phyloP scores from a whole-genome alignment of 2,113 vertebrate genomes.

The Heptranchias perlo region DNA sequence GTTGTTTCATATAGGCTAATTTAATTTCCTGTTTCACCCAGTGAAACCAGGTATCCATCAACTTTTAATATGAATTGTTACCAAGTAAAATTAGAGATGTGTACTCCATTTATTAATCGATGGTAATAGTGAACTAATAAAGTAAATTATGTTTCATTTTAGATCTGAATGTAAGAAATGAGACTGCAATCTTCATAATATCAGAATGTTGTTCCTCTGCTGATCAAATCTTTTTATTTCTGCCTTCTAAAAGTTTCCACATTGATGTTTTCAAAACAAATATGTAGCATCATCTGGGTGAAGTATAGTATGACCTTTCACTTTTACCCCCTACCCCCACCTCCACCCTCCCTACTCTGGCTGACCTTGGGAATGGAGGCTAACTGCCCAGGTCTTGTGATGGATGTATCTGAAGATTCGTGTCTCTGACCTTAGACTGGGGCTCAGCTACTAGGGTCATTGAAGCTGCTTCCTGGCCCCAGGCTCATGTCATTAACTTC shows the following conservation, averaged over 20 bases:
- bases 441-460: slow-evolving; percentile 46
- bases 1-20: background rate
- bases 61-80: background rate
- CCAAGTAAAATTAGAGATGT: background rate
- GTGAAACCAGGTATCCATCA: background rate
- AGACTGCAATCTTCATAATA: background rate
- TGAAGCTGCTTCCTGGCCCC: slow-evolving; percentile 45
- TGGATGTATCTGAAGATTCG: slow-evolving; percentile 52
- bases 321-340: slow-evolving; percentile 41
- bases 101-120: background rate
- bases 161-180: background rate
- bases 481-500: slow-evolving; percentile 34
- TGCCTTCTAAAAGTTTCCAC: background rate
- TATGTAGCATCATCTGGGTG: slow-evolving; percentile 11
- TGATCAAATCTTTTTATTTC: background rate
- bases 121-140: background rate
- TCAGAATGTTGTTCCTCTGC: background rate
- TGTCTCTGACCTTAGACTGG: slow-evolving; percentile 51
- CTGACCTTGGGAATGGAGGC: slow-evolving; percentile 50
- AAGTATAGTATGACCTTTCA: slow-evolving; percentile 48
- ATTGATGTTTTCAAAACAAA: slow-evolving; percentile 24
- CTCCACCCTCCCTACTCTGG: slow-evolving; percentile 5
- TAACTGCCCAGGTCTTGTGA: slow-evolving; percentile 47
- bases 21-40: background rate
- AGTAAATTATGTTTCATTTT: background rate